phyloP scores from a whole-genome alignment of 2,113 vertebrate species.

The Pelecanus crispus region DNA sequence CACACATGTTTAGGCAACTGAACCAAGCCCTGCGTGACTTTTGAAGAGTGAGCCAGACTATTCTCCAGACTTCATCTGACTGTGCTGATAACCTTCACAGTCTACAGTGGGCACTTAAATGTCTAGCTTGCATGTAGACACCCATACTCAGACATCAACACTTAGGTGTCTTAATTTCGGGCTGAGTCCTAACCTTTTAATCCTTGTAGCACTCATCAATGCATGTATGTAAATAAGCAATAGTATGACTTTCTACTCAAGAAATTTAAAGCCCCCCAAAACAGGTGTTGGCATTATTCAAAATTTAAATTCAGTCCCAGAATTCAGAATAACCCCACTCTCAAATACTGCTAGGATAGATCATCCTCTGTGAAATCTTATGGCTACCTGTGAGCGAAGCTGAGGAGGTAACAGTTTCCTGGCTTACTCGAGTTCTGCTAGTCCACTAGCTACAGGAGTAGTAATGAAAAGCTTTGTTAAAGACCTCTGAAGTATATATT shows the following conservation, averaged over 20 bases:
- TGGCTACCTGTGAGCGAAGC: neutral
- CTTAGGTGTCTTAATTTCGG: neutral
- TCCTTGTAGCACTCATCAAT: neutral
- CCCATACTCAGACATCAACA: neutral
- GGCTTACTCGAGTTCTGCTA: neutral
- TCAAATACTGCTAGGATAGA: neutral
- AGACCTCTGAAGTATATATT: neutral
- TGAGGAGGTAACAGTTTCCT: neutral
- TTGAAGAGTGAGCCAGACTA: neutral
- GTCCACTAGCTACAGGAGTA: neutral
- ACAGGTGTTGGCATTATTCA: neutral
- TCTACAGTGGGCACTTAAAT: neutral
- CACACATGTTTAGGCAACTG: neutral
- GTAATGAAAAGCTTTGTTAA: neutral
- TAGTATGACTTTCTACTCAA: neutral
- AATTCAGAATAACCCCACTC: neutral
- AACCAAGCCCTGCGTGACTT: neutral
- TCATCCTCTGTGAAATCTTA: neutral
- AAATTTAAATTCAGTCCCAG: neutral
- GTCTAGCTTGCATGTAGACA: neutral
- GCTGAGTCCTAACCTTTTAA: neutral
- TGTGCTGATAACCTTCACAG: neutral
- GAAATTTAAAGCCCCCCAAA: neutral
- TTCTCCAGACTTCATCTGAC: neutral
- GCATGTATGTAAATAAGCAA: neutral